Conservation (phyloP, 2,113 vertebrate genomes). For the Ahaetulla prasina region DNA sequence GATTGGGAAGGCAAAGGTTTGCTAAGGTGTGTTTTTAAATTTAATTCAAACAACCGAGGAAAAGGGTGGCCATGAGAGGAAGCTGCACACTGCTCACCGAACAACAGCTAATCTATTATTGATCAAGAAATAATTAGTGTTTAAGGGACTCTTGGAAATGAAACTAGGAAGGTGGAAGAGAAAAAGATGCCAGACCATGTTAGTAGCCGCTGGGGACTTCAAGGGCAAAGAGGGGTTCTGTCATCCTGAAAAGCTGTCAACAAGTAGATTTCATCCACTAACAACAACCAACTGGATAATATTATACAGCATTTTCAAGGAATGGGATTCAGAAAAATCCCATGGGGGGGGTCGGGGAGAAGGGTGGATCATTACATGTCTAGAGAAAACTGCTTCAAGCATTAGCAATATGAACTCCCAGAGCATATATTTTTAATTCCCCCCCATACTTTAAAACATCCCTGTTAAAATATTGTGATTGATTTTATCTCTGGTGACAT, state of each 20-base stretch:
- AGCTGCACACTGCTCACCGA: not conserved
- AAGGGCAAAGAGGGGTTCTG: not conserved
- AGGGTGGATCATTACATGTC: not conserved
- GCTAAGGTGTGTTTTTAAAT: not conserved
- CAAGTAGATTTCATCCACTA: not conserved
- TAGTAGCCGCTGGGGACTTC: not conserved
- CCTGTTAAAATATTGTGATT: not conserved
- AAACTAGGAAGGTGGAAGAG: not conserved
- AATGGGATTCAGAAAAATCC: not conserved
- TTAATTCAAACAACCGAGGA: not conserved
- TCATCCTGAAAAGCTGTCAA: not conserved
- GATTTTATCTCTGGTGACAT: not conserved
- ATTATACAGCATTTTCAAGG: not conserved
- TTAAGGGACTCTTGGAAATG: not conserved
- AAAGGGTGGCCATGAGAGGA: not conserved
- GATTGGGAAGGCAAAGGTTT: not conserved
- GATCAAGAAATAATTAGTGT: slow-evolving; percentile 5
- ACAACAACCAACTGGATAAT: not conserved
- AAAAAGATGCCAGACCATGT: not conserved
- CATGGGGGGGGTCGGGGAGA: not conserved
- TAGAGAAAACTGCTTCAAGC: not conserved
- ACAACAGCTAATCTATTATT: slow-evolving; percentile 14
- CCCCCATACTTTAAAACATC: not conserved
- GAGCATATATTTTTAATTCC: not conserved
- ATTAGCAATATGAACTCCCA: not conserved